Evolutionary conservation across 2,888 invertebrate genomes (phyloP).

Genomic region (Diogma glabrata): DNA sequence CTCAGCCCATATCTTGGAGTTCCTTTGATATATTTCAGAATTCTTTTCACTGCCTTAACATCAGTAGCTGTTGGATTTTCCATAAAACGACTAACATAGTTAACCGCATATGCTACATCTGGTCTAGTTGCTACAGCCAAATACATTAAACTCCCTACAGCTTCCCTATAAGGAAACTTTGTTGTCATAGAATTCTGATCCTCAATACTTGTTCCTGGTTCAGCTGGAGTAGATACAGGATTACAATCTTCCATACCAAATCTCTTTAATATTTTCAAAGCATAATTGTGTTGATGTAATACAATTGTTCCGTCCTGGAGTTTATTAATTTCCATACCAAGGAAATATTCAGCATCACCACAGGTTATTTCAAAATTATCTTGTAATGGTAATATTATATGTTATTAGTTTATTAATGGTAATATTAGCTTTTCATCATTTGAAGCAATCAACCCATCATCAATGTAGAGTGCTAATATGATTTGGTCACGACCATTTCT

Average conservation of each 20-base stretch:
- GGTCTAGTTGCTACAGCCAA: slow-evolving; percentile 10
- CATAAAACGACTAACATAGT: slow-evolving; percentile 5
- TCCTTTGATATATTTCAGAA: slow-evolving; percentile 15
- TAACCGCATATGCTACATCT: slow-evolving; percentile 11
- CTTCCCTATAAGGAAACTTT: slow-evolving; percentile 10
- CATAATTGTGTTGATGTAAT: no score
- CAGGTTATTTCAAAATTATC: slow-evolving; percentile 4
- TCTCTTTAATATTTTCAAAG: no score
- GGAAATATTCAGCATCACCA: neutral
- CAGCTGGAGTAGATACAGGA: no score
- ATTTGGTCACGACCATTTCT: neutral
- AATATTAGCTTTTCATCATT: neutral
- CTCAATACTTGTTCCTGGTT: neutral
- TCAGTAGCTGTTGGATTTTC: slow-evolving; percentile 15
- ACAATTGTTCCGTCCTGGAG: neutral
- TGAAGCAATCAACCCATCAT: slow-evolving; percentile 12
- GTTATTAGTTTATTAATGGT: neutral
- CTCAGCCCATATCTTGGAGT: neutral
- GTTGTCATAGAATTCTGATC: neutral
- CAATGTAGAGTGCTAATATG: slow-evolving; percentile 8
- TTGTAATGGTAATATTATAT: no score
- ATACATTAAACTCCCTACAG: slow-evolving; percentile 10
- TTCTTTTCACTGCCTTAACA: slow-evolving; percentile 16
- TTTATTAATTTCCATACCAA: slow-evolving; percentile 1
- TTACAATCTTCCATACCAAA: no score